A percentile compares a stretch with the other conserved stretches of the same genome.
Conservation (phyloP, 2,113 vertebrate genomes). For the Terrapene triunguis region DNA sequence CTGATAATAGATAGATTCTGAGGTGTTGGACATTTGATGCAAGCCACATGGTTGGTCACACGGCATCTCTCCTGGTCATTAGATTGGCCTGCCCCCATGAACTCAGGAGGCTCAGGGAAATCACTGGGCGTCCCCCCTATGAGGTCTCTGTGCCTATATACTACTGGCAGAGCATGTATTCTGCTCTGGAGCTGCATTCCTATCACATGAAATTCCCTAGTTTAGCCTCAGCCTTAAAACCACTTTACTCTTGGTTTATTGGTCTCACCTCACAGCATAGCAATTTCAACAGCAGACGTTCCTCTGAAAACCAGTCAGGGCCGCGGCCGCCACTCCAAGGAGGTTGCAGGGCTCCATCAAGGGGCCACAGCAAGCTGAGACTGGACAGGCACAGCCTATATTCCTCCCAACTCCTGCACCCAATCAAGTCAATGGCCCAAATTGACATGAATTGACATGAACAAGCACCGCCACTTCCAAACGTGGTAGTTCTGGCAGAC, state of each 20-base stretch:
- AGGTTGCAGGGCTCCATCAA: not conserved
- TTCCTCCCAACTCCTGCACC: not conserved
- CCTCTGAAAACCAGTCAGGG: not conserved
- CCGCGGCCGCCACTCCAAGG: not conserved
- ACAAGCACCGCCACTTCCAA: not conserved
- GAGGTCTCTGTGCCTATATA: rapidly evolving
- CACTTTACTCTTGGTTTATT: rapidly evolving
- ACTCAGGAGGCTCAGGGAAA: no score
- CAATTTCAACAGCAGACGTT: not conserved
- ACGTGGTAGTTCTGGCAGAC: no score
- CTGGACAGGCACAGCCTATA: not conserved
- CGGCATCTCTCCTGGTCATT: not conserved
- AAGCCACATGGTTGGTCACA: not conserved
- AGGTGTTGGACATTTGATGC: not conserved
- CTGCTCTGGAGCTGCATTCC: not conserved
- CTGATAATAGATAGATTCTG: not conserved
- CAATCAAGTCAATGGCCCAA: rapidly evolving
- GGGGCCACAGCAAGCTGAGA: not conserved
- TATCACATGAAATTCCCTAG: not conserved
- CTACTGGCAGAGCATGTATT: rapidly evolving
- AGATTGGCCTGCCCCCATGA: no score
- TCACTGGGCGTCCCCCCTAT: no score
- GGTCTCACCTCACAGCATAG: not conserved
- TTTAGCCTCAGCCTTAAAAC: rapidly evolving
- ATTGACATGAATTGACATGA: not conserved